phyloP scores from a whole-genome alignment of 2,113 vertebrate genomes.

The Astatoreochromis straeleni region DNA sequence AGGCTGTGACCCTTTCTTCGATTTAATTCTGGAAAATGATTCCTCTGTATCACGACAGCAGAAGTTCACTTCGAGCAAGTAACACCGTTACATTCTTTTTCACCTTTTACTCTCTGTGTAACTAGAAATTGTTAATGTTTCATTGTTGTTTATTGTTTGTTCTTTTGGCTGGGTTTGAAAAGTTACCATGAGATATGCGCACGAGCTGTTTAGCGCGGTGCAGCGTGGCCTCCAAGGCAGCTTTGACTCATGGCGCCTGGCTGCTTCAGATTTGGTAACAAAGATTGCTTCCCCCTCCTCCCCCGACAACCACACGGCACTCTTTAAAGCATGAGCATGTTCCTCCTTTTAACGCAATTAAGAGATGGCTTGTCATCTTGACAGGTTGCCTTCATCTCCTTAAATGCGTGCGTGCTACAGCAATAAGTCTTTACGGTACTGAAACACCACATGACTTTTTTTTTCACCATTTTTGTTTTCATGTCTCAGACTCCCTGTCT shows the following conservation, averaged over 20 bases:
- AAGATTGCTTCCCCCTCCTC: not conserved
- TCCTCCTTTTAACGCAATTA: slow-evolving; percentile 63
- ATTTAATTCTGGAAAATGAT: not conserved
- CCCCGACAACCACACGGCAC: slow-evolving; percentile 16
- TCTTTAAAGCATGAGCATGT: slow-evolving; percentile 42
- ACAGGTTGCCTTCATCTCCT: slow-evolving; percentile 55
- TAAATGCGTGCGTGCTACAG: slow-evolving; percentile 28
- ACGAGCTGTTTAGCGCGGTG: not conserved
- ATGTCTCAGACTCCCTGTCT: not conserved
- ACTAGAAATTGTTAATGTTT: not conserved
- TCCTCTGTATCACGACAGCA: not conserved
- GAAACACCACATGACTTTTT: not conserved
- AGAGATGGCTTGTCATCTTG: slow-evolving; percentile 47
- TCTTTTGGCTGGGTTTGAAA: not conserved
- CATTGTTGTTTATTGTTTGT: not conserved
- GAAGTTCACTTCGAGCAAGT: not conserved
- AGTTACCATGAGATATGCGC: slow-evolving; percentile 10
- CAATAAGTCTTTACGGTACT: slow-evolving; percentile 5
- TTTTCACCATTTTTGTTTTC: not conserved
- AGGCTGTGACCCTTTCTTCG: not conserved
- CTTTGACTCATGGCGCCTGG: slow-evolving; percentile 40
- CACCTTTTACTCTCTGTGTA: not conserved
- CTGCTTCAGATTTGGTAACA: slow-evolving; percentile 29
- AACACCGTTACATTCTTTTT: not conserved
- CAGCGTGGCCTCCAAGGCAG: slow-evolving; percentile 10